These are phyloP conservation scores for Tyrophagus putrescentiae DNA, from an alignment of 1,140 invertebrate genomes.

Conservation along the genomic window DNA sequence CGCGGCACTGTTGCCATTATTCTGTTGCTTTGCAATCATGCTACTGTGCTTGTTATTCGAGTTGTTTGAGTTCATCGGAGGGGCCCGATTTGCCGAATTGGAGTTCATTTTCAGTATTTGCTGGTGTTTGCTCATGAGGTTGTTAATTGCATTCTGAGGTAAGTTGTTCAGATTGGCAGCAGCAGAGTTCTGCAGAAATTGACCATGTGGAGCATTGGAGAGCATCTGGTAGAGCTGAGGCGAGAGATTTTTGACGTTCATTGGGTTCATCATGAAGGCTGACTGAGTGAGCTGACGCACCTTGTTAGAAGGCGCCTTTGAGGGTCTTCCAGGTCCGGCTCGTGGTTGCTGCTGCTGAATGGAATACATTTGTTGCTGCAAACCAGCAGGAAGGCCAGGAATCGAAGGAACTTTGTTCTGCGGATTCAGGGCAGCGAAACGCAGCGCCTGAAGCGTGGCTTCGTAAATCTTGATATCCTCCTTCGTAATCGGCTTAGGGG, in stretches of 20 bases:
- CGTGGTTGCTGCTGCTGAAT: conserved; percentile 22
- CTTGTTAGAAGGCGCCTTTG: background rate
- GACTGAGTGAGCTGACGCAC: background rate
- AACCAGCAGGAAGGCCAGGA: conserved; percentile 21
- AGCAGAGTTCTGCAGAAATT: conserved; percentile 1
- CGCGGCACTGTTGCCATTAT: conserved; percentile 3
- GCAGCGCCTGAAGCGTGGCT: conserved; percentile 24
- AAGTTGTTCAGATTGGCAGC: background rate
- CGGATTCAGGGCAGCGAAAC: conserved; percentile 20
- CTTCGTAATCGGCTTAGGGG: conserved; percentile 42
- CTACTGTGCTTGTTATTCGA: background rate
- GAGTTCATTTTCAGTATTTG: background rate
- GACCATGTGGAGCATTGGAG: background rate
- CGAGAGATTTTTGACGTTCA: background rate
- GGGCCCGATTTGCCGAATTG: conserved; percentile 10
- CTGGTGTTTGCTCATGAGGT: conserved; percentile 2
- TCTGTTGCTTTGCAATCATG: conserved; percentile 13
- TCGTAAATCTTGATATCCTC: conserved; percentile 30
- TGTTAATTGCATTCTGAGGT: conserved; percentile 2
- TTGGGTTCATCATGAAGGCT: background rate
- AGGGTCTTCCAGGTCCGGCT: conserved; percentile 10
- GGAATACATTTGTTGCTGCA: conserved; percentile 23
- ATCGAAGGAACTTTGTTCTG: conserved; percentile 19
- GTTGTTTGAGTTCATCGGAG: background rate
- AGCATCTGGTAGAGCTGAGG: conserved; percentile 24